Evolutionary conservation across 2,113 vertebrate species (phyloP), one percentile per base, ranked within the genome.

Genomic region (Poecilia latipinna): DNA sequence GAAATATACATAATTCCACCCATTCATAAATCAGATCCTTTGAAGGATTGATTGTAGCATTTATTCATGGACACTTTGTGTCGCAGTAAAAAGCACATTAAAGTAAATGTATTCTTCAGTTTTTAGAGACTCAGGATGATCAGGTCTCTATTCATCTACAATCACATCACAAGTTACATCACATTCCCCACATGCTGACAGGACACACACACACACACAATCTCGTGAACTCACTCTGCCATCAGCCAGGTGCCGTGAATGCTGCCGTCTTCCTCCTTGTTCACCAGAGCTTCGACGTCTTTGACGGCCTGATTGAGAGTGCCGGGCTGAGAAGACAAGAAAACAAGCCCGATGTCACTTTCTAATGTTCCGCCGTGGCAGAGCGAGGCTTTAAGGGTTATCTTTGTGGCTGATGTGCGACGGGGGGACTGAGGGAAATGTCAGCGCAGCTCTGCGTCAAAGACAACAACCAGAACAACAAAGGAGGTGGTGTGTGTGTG

Each of bases 221-320:
- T 62, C 24, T 72, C 12, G 33, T 12, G 63, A 88, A 94, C 94
- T 94, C 75, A 96, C 95, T 96, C 93, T 64, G 92, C 90, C 91
- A 96, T 80, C 68, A 96, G 94, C 95, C 95, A 98, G 74, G 91
- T 79, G 65, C 94, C 86, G 71, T 83, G 88, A 78, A 95, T 11
- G 2, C 1, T 89, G 78, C 95, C 94, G 72, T 95, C 95, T 48
- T 87, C 86, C 35, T 86, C 91, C 11, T 88, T 83, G 42, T 90
- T 60, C 65, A 94, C 72, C 35, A 78, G 61, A 71, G 85, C 3
- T 78, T 92, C 91, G 60, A 96, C 13, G 31, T 97, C 93, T 79
- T 95, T 92, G 66, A 94, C 19, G 10, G 93, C 95, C 78, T 96
- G 95, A 68, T 95, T 91, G 90, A 97, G 91, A 42, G 89, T 90